Conservation (phyloP, 2,888 invertebrate genomes). For the Marronus borbonicus region DNA sequence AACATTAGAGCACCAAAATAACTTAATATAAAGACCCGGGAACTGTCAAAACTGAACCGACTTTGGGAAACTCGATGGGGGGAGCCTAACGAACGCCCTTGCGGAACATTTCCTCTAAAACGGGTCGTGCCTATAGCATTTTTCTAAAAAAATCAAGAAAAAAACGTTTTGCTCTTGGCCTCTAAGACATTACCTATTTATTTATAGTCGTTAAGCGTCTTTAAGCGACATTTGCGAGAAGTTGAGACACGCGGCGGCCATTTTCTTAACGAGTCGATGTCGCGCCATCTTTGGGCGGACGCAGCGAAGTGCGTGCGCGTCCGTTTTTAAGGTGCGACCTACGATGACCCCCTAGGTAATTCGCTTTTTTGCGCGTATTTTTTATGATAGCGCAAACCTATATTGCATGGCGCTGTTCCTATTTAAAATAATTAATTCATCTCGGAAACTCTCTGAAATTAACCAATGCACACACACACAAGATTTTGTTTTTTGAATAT, state of each 20-base stretch:
- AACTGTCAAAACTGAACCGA: too few relatives aligned
- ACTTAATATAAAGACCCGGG: too few relatives aligned
- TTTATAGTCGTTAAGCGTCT: neutral
- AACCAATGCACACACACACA: conserved; percentile 33
- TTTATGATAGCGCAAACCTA: neutral
- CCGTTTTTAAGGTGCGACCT: neutral
- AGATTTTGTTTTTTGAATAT: conserved; percentile 11
- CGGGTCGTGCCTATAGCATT: conserved; percentile 1
- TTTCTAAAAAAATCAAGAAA: conserved; percentile 41
- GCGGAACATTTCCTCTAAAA: conserved; percentile 14
- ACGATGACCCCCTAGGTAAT: too few relatives aligned
- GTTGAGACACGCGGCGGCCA: neutral
- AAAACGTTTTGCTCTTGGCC: conserved; percentile 25
- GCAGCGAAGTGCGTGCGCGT: neutral
- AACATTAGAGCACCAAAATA: too few relatives aligned
- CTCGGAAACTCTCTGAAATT: conserved; percentile 35
- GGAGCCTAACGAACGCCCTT: neutral
- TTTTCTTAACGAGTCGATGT: neutral
- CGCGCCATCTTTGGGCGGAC: conserved; percentile 13
- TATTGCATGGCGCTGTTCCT: neutral
- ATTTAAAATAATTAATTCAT: neutral
- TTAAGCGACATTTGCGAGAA: neutral
- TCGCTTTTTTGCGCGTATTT: too few relatives aligned
- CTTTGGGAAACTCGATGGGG: too few relatives aligned
- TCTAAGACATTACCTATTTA: conserved; percentile 34